Evolutionary conservation across 2,113 vertebrate genomes (phyloP).

Genomic region (Pelvicachromis taeniatus): DNA sequence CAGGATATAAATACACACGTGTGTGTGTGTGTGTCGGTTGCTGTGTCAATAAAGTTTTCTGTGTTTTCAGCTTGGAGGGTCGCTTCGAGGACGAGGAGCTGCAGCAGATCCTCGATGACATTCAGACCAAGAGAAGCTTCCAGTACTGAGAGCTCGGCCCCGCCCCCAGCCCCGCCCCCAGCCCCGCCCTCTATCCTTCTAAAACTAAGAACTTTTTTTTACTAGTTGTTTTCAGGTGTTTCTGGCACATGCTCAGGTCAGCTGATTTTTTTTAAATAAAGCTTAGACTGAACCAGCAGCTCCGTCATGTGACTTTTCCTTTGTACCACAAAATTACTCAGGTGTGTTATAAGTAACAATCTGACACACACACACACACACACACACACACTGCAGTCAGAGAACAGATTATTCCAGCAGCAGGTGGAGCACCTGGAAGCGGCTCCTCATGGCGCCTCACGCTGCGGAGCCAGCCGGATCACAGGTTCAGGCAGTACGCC

Average conservation of each 20-base stretch:
- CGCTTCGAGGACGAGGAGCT: conserved; percentile 96
- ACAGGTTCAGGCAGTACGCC: conserved; percentile 12
- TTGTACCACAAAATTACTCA: neutral
- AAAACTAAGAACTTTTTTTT: neutral
- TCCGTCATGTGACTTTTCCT: neutral
- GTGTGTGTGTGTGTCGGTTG: too few relatives aligned
- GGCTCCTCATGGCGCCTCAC: neutral
- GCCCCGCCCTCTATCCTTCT: neutral
- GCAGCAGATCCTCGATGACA: conserved; percentile 96
- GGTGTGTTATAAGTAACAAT: neutral
- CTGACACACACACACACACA: neutral
- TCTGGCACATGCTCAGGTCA: neutral
- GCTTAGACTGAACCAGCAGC: neutral
- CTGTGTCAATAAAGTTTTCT: neutral
- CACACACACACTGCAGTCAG: neutral
- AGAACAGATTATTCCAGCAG: neutral
- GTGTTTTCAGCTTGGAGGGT: conserved; percentile 83
- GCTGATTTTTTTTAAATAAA: neutral
- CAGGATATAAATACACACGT: too few relatives aligned
- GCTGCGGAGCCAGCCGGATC: neutral
- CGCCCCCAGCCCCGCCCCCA: too few relatives aligned
- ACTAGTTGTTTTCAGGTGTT: neutral
- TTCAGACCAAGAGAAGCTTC: conserved; percentile 98
- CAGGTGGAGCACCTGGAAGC: neutral
- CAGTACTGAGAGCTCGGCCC: conserved; percentile 77